Base-by-base conservation (phyloP, 2,888 invertebrate genomes). In the Ryuthela nishihirai region DNA sequence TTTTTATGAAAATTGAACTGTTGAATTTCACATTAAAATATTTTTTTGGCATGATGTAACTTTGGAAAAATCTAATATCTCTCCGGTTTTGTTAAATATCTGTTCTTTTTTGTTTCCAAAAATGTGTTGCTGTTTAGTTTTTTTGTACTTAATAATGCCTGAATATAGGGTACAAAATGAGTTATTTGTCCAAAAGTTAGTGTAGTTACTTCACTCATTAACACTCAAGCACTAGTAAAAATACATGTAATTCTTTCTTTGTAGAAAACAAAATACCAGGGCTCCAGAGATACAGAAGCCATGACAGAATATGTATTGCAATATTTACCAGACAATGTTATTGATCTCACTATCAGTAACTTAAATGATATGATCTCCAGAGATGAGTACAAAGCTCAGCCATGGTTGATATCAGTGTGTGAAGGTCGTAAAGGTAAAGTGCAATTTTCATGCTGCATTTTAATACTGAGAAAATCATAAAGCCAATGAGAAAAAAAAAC, bases 261-360 rank as follows among this genome's bases (percentile, higher is more conserved):
- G 69, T 80, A 80, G 75, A 77, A 80, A 21, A 79, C 77, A 59
- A 78, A 77, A 67, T 86, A 83, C 70, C 72, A 75, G 35, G 85
- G 84, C 0, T 78, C 78, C 0, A 80, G 82, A 54, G 80, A 78
- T 2, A 72, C 80, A 3, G 79, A 82, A 6, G 77, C 78, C 1
- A 71, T 88, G 46, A 79, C 84, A 40, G 76, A 82, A 43, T 85
- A 81, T 71, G 78, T 85, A 4, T 74, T 87, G 67, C 4, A 54
- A 32, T 36, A 39, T 4, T 17, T 64, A 12, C 49, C 54, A 12
- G 35, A 70, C 68, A 61, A 67, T 29, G 17, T 79, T n/a, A 62
- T 74, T 43, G 72, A 75, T 34, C 71, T 81, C 39, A 71, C 70
- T 56, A 42, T 67, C 7, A 71, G 72, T 5, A 75, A 75, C 61